Evolutionary conservation across 2,797 vertebrate genomes (phyloP).

Genomic region (Muscicapa striata): DNA sequence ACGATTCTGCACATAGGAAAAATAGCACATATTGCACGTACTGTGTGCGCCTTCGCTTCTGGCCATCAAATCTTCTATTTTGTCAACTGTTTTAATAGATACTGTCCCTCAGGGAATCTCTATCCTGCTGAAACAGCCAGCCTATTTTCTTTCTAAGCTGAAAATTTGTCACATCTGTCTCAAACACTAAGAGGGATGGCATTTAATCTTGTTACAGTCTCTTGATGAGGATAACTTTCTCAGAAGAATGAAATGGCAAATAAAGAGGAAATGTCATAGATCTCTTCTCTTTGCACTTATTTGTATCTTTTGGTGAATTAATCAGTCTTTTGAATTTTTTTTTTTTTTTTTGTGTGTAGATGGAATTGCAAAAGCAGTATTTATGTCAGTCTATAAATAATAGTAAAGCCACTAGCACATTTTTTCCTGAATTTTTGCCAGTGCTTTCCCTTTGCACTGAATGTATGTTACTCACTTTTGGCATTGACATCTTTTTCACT

Average conservation of each 20-base stretch:
- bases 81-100: not conserved
- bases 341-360: not conserved
- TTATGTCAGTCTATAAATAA: not conserved
- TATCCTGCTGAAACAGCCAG: not conserved
- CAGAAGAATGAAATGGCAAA: not conserved
- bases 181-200: not conserved
- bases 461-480: not conserved
- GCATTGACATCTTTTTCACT: not conserved
- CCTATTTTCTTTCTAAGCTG: not conserved
- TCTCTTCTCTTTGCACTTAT: not conserved
- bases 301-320: not conserved
- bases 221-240: slow-evolving; percentile 13
- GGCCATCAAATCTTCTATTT: not conserved
- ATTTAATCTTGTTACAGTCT: not conserved
- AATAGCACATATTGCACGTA: not conserved
- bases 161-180: not conserved
- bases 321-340: not conserved
- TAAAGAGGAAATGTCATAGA: not conserved
- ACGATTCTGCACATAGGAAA: not conserved
- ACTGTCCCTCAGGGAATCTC: not conserved
- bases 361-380: accelerated
- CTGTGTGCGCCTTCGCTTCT: not conserved
- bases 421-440: not conserved
- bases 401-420: not conserved
- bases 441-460: not conserved